Percentiles rank a stretch among this genome's conserved stretches.
These are phyloP conservation scores for Craterocephalus amniculus DNA, from an alignment of 2,797 vertebrate genomes.

Conservation along the genomic window DNA sequence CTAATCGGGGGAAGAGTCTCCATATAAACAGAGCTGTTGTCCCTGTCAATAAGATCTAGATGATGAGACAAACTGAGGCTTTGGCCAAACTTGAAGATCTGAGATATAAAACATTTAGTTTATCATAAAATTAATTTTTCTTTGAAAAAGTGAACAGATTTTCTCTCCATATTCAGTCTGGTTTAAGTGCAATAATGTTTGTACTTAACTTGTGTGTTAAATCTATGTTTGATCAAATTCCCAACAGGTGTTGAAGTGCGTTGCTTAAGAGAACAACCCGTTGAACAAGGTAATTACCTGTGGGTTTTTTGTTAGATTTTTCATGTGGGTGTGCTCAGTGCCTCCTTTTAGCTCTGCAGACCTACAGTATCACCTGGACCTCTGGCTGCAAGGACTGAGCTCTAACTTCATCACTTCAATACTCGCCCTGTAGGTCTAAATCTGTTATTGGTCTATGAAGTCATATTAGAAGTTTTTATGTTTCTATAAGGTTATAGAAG, in stretches of 20 bases:
- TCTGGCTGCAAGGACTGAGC: no score
- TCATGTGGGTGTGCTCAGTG: no score
- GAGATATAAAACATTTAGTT: conserved; percentile 7
- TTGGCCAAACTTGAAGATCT: conserved; percentile 35
- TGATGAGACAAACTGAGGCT: conserved; percentile 45
- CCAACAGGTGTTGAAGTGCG: background rate
- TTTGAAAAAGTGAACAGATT: background rate
- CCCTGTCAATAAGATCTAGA: conserved; percentile 63
- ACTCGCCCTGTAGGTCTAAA: no score
- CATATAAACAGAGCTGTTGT: conserved; percentile 77
- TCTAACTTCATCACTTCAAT: no score
- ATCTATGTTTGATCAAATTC: background rate
- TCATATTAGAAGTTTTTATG: no score
- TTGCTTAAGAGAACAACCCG: background rate
- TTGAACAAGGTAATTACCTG: background rate
- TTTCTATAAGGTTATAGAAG: no score
- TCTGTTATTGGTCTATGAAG: no score
- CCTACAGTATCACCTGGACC: no score
- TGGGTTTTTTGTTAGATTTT: background rate
- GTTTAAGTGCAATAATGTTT: no score
- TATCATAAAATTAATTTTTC: background rate
- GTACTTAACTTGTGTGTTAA: background rate
- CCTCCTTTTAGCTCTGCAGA: no score
- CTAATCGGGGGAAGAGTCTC: conserved; percentile 59
- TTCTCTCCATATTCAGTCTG: background rate